Base-by-base conservation (phyloP, 2,888 invertebrate species). In the Leucophenga maculata region DNA sequence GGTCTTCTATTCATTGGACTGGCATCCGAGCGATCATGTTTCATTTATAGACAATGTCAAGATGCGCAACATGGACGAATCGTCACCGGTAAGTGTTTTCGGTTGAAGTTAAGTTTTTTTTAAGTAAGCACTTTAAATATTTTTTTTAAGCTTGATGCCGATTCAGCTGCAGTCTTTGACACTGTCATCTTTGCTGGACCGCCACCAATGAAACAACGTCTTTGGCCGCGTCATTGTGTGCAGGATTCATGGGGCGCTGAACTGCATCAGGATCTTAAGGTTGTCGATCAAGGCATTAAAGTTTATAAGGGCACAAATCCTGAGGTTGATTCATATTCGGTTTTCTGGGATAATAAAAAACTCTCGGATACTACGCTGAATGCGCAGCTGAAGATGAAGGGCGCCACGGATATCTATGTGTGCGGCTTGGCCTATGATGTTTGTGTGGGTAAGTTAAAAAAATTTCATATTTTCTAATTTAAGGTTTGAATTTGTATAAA, bases 331-430 rank as follows among this genome's bases (percentile, higher is more conserved):
- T 97, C 97, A 1, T 99, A 99, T 89, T 98, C 98, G 0, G 98
- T 97, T 59, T 99, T 99, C 91, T 97, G 97, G 95, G 98, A 99
- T 90, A 99, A 99, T 89, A 95, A 95, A 89, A 96, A 96, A 88
- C 90, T 95, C 72, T 94, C 94, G 1, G 94, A 96, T 86, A 98
- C 98, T 6, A 93, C 94, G 13, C 90, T 98, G 57, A 93, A 94
- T 84, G 92, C 93, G 9, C 94, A 96, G 86, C 91, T 98, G 70
- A 92, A 94, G 71, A 89, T 93, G 88, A 92, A 93, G 81, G 93
- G 93, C 69, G 94, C 96, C 65, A 96, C 97, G 4, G 97, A 98
- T 87, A 95, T 98, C 77, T 97, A 96, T 88, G 94, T 97, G 52
- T 97, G 97, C 86, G 98, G 98, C 0, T 90, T 98, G 72, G 98